Percentiles rank a stretch among this genome's conserved stretches.
Evolutionary conservation across 2,797 vertebrate genomes (phyloP).

Genomic region (Manis crassicaudata): DNA sequence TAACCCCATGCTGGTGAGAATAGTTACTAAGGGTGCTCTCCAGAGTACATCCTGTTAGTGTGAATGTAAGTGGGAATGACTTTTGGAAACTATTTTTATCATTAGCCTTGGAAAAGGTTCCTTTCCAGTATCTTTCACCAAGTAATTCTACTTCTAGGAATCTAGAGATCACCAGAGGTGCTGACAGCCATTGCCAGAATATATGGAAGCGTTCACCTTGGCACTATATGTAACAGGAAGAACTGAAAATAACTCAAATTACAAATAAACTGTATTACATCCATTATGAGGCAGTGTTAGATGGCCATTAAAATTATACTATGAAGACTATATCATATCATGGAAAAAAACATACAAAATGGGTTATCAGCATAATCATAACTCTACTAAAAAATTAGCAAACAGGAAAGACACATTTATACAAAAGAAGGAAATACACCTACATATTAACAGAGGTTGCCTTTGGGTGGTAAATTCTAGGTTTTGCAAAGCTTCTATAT

Average conservation of each 20-base stretch:
- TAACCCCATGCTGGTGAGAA: neutral
- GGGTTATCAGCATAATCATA: slow-evolving; percentile 15
- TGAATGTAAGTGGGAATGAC: neutral
- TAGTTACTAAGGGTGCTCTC: neutral
- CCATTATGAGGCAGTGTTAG: neutral
- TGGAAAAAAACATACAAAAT: slow-evolving; percentile 39
- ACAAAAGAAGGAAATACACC: neutral
- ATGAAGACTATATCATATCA: neutral
- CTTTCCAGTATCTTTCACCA: slow-evolving; percentile 36
- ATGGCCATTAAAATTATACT: slow-evolving; percentile 18
- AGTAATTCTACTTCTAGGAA: slow-evolving; percentile 43
- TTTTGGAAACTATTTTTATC: neutral
- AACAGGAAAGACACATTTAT: neutral
- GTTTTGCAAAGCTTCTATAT: neutral
- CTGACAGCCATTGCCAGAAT: neutral
- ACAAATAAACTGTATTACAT: neutral
- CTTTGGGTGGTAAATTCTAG: neutral
- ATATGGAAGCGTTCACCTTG: slow-evolving; percentile 14
- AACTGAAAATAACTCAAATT: slow-evolving; percentile 20
- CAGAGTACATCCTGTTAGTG: neutral
- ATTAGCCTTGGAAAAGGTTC: slow-evolving; percentile 6
- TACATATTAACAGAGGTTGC: neutral
- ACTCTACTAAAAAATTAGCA: neutral
- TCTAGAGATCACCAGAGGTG: slow-evolving; percentile 11
- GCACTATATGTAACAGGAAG: neutral